Percentiles rank a stretch among this genome's conserved stretches.
phyloP scores from a whole-genome alignment of 2,113 vertebrate genomes.

The Cynoglossus semilaevis region DNA sequence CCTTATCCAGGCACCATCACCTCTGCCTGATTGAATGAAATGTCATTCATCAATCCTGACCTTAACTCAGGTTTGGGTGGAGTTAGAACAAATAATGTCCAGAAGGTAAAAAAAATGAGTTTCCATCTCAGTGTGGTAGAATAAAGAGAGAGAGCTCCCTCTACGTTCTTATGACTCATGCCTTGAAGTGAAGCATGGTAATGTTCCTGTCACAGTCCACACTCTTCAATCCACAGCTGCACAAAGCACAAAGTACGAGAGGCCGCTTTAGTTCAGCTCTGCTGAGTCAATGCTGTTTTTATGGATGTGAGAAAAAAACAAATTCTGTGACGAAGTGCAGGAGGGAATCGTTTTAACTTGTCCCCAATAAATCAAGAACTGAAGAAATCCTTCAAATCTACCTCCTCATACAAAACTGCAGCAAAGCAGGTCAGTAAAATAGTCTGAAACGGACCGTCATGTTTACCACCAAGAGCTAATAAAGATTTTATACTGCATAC shows the following conservation, averaged over 20 bases:
- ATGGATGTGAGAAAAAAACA: slow-evolving; percentile 5
- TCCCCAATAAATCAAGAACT: background rate
- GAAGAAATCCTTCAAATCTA: too few species aligned
- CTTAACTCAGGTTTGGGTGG: too few species aligned
- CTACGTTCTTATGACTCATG: slow-evolving; percentile 27
- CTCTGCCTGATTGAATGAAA: too few species aligned
- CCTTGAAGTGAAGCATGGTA: slow-evolving; percentile 19
- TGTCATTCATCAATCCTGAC: too few species aligned
- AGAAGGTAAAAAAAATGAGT: slow-evolving; percentile 8
- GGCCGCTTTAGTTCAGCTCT: background rate
- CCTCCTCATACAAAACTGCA: too few species aligned
- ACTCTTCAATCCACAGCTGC: slow-evolving; percentile 20
- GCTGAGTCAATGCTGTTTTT: slow-evolving; percentile 6
- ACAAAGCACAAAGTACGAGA: background rate
- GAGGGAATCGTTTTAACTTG: background rate
- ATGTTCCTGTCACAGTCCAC: slow-evolving; percentile 10
- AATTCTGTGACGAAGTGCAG: background rate
- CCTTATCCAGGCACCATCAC: too few species aligned
- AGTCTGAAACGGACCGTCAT: too few species aligned
- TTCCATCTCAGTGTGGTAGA: slow-evolving; percentile 1
- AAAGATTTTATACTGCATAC: too few species aligned
- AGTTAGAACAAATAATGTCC: background rate
- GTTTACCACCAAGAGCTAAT: too few species aligned
- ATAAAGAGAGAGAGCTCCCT: slow-evolving; percentile 1
- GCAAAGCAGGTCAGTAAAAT: too few species aligned